A percentile compares a stretch with the other conserved stretches of the same genome.
Conservation (phyloP, 2,797 vertebrate genomes). For the Sandelia bainsii region DNA sequence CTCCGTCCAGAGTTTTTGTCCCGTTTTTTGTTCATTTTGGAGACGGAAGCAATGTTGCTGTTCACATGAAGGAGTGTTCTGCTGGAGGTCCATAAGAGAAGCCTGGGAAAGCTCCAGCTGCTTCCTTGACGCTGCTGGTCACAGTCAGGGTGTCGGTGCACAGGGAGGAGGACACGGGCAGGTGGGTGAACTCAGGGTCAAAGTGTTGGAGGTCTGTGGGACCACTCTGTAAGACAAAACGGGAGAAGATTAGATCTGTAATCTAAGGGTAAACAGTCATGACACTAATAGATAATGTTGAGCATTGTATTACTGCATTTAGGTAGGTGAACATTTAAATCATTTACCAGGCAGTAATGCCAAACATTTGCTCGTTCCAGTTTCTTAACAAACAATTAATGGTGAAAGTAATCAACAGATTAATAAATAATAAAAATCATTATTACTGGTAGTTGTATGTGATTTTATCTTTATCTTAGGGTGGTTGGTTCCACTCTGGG, state of each 20-base stretch:
- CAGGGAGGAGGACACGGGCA: conserved; percentile 84
- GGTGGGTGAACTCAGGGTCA: conserved; percentile 88
- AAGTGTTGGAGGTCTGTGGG: conserved; percentile 87
- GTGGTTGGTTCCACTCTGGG: too few relatives aligned
- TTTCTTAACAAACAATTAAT: neutral
- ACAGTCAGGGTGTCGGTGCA: conserved; percentile 76
- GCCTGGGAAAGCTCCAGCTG: conserved; percentile 86
- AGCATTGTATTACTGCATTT: neutral
- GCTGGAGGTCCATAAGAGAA: conserved; percentile 85
- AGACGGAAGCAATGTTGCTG: neutral
- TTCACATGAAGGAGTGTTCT: conserved; percentile 79
- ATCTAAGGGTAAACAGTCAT: neutral
- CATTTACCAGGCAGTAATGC: neutral
- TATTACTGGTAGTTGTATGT: too few relatives aligned
- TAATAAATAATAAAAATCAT: neutral
- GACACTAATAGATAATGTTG: neutral
- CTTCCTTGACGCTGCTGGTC: conserved; percentile 84
- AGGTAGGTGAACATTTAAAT: neutral
- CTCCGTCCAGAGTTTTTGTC: conserved; percentile 6
- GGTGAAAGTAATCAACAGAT: neutral
- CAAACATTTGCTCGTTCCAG: neutral
- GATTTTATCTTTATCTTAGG: too few relatives aligned
- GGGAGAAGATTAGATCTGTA: neutral
- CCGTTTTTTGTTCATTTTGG: conserved; percentile 1
- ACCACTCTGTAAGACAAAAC: conserved; percentile 72